Conservation (phyloP, 2,797 vertebrate genomes). For the Melanotaenia pygmaea region DNA sequence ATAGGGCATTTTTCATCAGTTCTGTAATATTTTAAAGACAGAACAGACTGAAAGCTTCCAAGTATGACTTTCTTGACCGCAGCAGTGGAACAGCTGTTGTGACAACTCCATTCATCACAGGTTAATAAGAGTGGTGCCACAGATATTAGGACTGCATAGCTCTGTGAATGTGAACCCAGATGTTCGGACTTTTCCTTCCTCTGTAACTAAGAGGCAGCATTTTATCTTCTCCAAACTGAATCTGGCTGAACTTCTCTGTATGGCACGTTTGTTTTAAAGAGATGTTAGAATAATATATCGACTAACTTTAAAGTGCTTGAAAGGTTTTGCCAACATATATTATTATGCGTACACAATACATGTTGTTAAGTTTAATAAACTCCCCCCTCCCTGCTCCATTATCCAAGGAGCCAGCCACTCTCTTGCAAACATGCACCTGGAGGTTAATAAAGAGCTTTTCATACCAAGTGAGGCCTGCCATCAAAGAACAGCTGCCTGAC, state of each 20-base stretch:
- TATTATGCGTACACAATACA: background rate
- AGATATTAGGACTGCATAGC: background rate
- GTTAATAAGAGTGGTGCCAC: background rate
- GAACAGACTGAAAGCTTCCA: background rate
- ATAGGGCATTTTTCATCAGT: too few relatives aligned
- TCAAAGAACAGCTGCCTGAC: conserved; percentile 65
- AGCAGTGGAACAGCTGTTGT: background rate
- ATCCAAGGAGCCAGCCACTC: conserved; percentile 44
- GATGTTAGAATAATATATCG: background rate
- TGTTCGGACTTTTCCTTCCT: conserved; percentile 2
- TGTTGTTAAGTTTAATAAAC: background rate
- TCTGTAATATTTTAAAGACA: background rate
- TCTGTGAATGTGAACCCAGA: conserved; percentile 3
- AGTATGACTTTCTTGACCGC: conserved; percentile 4
- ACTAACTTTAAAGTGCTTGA: background rate
- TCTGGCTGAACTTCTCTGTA: background rate
- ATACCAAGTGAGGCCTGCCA: conserved; percentile 52
- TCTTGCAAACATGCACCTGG: conserved; percentile 60
- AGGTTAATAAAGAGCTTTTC: conserved; percentile 71
- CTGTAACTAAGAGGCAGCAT: background rate
- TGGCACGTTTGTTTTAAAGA: background rate
- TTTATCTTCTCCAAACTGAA: background rate
- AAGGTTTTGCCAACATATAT: background rate
- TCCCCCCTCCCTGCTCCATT: conserved; percentile 54
- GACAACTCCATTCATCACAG: background rate